Evolutionary conservation across 2,113 vertebrate species (phyloP).

Genomic region (Archocentrus centrarchus): DNA sequence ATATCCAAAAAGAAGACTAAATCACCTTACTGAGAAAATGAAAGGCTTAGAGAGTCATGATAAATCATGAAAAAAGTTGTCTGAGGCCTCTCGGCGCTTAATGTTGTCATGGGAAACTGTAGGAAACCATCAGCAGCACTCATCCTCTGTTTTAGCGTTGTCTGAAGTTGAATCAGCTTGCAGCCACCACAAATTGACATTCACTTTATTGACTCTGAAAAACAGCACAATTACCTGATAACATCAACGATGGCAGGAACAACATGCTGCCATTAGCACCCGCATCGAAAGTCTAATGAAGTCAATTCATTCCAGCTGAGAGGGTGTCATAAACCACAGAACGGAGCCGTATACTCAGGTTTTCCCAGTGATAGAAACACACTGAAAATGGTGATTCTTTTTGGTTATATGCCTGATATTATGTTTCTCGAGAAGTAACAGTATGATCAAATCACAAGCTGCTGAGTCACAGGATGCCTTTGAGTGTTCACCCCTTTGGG

Average conservation of each 20-base stretch:
- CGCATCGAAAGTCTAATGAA: slow-evolving; percentile 38
- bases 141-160: neutral
- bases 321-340: neutral
- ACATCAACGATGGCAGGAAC: neutral
- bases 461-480: neutral
- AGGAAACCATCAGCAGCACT: neutral
- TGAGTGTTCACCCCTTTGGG: neutral
- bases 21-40: neutral
- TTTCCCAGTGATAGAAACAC: neutral
- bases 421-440: slow-evolving; percentile 7
- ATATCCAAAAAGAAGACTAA: neutral
- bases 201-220: slow-evolving; percentile 28
- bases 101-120: neutral
- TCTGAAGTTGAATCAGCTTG: slow-evolving; percentile 13
- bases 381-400: neutral
- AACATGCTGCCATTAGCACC: slow-evolving; percentile 5
- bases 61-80: neutral
- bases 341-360: neutral
- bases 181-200: slow-evolving; percentile 11
- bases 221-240: slow-evolving; percentile 21
- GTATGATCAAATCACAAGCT: neutral
- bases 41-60: neutral
- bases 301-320: slow-evolving; percentile 8
- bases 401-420: neutral
- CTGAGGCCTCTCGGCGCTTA: neutral